phyloP scores from a whole-genome alignment of 2,888 invertebrate genomes.

The Pyrochroa serraticornis region DNA sequence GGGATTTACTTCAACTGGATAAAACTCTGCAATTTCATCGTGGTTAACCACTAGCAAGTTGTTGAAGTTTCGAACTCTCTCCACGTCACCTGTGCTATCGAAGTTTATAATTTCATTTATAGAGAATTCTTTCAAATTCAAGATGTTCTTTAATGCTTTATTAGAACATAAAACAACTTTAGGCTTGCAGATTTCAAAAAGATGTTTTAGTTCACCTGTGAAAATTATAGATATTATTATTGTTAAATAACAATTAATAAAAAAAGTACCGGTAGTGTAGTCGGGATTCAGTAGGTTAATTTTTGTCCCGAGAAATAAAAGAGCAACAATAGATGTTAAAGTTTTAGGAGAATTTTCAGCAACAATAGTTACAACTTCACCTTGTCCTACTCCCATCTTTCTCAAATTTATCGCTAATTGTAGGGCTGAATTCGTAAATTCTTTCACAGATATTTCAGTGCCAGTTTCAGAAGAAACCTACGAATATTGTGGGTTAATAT shows the following conservation, averaged over 20 bases:
- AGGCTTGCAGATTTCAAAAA: background rate
- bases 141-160: conserved; percentile 3
- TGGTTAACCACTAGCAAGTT: background rate
- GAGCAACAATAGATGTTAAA: background rate
- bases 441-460: no score
- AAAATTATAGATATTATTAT: no score
- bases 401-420: background rate
- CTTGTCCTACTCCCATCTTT: conserved; percentile 1
- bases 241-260: background rate
- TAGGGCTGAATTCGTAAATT: no score
- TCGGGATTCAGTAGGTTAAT: conserved; percentile 4
- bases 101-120: background rate
- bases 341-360: conserved; percentile 3
- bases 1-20: conserved; percentile 3
- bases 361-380: conserved; percentile 7
- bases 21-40: background rate
- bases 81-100: background rate
- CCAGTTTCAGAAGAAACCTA: no score
- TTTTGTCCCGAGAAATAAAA: conserved; percentile 6
- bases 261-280: conserved; percentile 1
- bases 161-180: conserved; percentile 4
- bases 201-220: conserved; percentile 17
- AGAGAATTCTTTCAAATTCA: background rate
- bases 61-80: background rate
- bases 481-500: no score